Evolutionary conservation across 2,888 invertebrate species (phyloP), one percentile per base, ranked within the genome.

Genomic region (Philopedon plagiatum): DNA sequence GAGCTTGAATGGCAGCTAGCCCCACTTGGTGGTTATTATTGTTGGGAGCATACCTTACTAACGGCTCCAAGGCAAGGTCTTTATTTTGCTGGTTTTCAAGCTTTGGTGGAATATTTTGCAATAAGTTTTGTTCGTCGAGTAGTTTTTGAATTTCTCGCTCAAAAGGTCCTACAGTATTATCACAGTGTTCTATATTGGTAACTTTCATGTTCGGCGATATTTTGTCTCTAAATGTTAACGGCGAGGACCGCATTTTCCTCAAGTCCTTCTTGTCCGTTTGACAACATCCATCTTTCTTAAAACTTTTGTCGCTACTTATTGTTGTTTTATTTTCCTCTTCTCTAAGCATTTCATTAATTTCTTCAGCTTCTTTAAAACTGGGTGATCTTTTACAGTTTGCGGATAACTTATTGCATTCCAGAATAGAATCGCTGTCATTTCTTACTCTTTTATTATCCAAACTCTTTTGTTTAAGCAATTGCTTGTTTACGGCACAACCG

Each of bases 111-210:
- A 88, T 89, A 80, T 88, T 89, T 81, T 90, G 90, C 71, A 90
- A 86, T 71, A 90, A 83, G 84, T 90, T 90, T 83, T 91, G 91
- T 81, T 93, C 93, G 79, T 93, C 93, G 76, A 93, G 87, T 78
- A 94, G 88, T 84, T 93, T 91, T 84, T 93, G 93, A 78, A 94
- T 91, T 84, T 94, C 93, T 80, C 92, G 89, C 86, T 94, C 94
- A 82, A 94, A 94, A 19, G 93, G 93, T 63, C 83, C 84, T 11
- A 90, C 90, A 51, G 49, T 67, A 68, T 83, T 82, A 75, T 89
- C 88, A 64, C 86, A 76, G 66, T 74, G 81, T 51, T 88, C 87
- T 75, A 88, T 87, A 76, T 89, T 83, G 80, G 88, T 90, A 73
- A 89, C 80, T 82, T 90, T 89, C 51, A 84, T 86, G 70, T 83